Evolutionary conservation across 2,113 vertebrate genomes (phyloP).

Genomic region (Cisticola juncidis): DNA sequence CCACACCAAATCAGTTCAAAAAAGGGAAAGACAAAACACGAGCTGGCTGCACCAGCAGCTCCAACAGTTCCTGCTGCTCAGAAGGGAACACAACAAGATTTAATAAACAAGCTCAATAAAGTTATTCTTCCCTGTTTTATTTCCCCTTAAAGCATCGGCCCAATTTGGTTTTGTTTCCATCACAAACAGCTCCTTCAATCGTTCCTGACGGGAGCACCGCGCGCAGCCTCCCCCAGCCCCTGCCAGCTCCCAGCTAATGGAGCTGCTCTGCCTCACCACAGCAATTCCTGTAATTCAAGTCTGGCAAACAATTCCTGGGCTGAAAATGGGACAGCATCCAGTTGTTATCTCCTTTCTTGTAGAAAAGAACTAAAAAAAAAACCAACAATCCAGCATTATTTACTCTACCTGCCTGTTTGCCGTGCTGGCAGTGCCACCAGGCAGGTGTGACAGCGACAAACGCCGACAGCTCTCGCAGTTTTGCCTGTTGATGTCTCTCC

Average conservation of each 20-base stretch:
- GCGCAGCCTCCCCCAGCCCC: neutral
- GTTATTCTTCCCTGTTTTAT: neutral
- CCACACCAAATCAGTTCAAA: neutral
- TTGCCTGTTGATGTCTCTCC: neutral
- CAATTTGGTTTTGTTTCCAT: neutral
- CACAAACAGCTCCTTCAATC: neutral
- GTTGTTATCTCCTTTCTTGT: neutral
- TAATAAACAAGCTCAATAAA: neutral
- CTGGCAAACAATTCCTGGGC: neutral
- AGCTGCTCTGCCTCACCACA: neutral
- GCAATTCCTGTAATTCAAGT: constrained; percentile 32
- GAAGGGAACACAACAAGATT: neutral
- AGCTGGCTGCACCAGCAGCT: neutral
- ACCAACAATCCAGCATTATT: neutral
- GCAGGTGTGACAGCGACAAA: neutral
- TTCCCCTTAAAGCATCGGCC: neutral
- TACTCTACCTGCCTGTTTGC: neutral
- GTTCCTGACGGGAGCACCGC: neutral
- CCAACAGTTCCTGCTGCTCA: neutral
- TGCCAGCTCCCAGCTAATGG: neutral
- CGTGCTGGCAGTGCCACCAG: neutral
- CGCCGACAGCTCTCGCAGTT: neutral
- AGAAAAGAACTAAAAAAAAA: neutral
- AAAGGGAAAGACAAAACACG: neutral
- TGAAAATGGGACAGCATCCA: constrained; percentile 23